Evolutionary conservation across 2,888 invertebrate genomes (phyloP).

Genomic region (Ctenicera cuprea): DNA sequence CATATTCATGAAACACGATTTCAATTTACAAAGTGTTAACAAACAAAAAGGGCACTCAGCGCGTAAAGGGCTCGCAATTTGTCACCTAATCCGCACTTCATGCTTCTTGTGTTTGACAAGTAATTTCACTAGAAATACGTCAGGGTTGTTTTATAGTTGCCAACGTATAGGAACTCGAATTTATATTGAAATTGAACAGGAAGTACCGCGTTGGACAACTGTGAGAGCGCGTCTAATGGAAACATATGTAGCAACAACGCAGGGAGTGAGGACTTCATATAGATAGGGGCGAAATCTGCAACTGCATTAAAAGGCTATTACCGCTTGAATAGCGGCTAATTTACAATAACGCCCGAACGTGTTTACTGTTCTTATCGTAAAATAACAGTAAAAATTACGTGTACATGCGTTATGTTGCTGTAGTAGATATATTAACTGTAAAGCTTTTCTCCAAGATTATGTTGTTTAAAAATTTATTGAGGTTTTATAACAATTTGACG

Average conservation of each 20-base stretch:
- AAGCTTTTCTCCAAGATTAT: no score
- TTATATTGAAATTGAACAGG: conserved; percentile 25
- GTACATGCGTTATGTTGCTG: no score
- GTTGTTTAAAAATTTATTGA: no score
- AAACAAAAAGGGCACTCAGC: background rate
- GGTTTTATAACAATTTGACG: no score
- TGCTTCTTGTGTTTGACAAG: conserved; percentile 66
- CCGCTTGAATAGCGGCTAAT: conserved; percentile 68
- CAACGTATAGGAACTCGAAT: conserved; percentile 8
- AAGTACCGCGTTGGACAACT: conserved; percentile 50
- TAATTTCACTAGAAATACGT: conserved; percentile 59
- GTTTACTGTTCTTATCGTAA: background rate
- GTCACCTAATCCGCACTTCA: conserved; percentile 69
- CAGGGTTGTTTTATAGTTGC: conserved; percentile 29
- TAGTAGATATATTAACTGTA: no score
- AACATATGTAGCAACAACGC: conserved; percentile 68
- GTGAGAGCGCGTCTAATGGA: conserved; percentile 63
- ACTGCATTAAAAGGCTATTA: conserved; percentile 69
- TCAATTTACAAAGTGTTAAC: conserved; percentile 5
- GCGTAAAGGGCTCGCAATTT: conserved; percentile 63
- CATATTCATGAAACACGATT: background rate
- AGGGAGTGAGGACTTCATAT: conserved; percentile 57
- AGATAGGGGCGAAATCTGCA: conserved; percentile 63
- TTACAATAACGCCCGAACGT: conserved; percentile 53
- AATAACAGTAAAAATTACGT: background rate